Conservation (phyloP, 2,113 vertebrate genomes). For the Thinocorus orbignyianus region DNA sequence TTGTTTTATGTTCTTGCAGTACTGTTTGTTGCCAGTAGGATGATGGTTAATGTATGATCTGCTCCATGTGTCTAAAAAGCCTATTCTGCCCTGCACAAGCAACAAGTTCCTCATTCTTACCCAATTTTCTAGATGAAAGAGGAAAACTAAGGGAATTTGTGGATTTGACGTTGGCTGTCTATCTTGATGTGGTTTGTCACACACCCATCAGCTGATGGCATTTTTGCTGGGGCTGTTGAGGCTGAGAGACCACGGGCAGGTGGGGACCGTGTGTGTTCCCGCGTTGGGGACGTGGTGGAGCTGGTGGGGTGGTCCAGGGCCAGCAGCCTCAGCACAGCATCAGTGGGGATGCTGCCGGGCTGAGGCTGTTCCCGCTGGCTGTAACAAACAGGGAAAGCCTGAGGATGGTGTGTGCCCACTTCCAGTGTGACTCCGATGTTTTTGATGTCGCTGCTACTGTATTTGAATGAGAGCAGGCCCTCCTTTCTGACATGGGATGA, state of each 20-base stretch:
- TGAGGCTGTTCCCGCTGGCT: accelerated
- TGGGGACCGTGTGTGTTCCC: not conserved
- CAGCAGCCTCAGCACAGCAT: not conserved
- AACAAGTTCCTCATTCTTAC: not conserved
- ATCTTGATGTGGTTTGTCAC: not conserved
- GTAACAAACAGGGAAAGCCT: not conserved
- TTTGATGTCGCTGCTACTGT: not conserved
- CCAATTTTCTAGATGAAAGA: not conserved
- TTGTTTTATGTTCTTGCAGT: not conserved
- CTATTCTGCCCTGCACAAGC: not conserved
- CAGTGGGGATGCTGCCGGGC: not conserved
- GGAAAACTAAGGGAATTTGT: not conserved
- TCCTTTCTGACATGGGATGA: not conserved
- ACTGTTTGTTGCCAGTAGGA: not conserved
- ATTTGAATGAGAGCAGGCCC: not conserved
- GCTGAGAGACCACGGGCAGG: too few relatives aligned
- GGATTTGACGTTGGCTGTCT: not conserved
- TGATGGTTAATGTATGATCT: not conserved
- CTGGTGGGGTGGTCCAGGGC: not conserved
- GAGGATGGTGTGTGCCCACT: not conserved
- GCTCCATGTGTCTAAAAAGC: not conserved
- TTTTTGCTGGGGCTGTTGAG: not conserved
- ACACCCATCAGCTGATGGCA: not conserved
- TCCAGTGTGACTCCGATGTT: accelerated
- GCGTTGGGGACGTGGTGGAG: accelerated